These are phyloP conservation scores for Chionoecetes opilio DNA, from an alignment of 1,140 invertebrate genomes.

Conservation along the genomic window DNA sequence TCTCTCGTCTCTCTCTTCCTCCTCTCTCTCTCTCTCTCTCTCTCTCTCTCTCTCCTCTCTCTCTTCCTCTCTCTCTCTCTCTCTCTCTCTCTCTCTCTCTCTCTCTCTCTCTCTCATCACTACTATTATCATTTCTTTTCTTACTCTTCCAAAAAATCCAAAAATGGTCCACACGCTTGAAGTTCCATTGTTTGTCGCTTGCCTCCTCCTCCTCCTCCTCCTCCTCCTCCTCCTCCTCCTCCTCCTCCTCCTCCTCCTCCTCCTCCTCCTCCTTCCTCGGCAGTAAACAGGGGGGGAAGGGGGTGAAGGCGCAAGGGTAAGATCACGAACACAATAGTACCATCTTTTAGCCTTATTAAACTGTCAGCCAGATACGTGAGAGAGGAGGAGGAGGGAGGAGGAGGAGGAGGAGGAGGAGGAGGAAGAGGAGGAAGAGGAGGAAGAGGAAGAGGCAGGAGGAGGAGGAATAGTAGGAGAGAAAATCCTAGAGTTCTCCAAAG, in stretches of 20 bases:
- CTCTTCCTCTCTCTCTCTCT: too few relatives aligned
- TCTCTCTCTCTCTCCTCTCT: too few relatives aligned
- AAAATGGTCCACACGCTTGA: too few relatives aligned
- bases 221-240: too few relatives aligned
- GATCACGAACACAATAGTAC: slow-evolving; percentile 42
- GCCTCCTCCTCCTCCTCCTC: background rate
- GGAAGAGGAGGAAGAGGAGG: background rate
- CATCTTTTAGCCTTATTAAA: slow-evolving; percentile 60
- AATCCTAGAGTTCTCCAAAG: too few relatives aligned
- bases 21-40: background rate
- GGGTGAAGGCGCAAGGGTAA: background rate
- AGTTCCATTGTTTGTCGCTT: too few relatives aligned
- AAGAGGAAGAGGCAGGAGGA: too few relatives aligned
- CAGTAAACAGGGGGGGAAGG: background rate
- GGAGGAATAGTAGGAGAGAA: too few relatives aligned
- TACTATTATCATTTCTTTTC: too few relatives aligned
- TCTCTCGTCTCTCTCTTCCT: slow-evolving; percentile 40
- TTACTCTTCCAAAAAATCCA: too few relatives aligned
- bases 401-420: background rate
- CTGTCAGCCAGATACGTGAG: slow-evolving; percentile 37
- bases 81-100: too few relatives aligned
- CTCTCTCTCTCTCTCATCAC: too few relatives aligned
- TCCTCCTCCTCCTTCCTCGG: background rate
- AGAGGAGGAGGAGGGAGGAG: background rate
- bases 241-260: background rate